phyloP scores from a whole-genome alignment of 2,113 vertebrate genomes.

The Canis aureus region DNA sequence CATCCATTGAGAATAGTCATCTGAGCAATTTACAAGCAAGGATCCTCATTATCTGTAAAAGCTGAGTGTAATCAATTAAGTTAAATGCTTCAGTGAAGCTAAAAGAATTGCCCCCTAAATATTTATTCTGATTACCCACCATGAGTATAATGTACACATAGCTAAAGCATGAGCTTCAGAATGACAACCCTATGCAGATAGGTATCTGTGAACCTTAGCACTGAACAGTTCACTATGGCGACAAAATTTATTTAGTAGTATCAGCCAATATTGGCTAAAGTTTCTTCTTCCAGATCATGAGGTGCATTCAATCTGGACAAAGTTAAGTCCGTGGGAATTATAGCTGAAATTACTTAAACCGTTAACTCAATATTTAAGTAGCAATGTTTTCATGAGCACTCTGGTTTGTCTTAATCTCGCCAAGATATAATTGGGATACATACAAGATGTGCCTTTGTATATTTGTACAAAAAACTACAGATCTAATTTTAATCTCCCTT shows the following conservation, averaged over 20 bases:
- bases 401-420: not conserved
- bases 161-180: not conserved
- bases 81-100: slow-evolving; percentile 69
- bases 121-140: slow-evolving; percentile 60
- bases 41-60: slow-evolving; percentile 64
- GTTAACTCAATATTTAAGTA: not conserved
- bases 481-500: not conserved
- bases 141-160: slow-evolving; percentile 13
- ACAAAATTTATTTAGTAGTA: not conserved
- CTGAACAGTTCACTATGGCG: not conserved
- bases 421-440: not conserved
- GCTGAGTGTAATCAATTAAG: slow-evolving; percentile 69
- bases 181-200: not conserved
- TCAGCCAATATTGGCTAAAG: not conserved
- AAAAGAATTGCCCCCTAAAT: slow-evolving; percentile 62
- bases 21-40: slow-evolving; percentile 55
- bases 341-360: not conserved
- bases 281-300: not conserved
- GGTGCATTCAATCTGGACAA: not conserved
- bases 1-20: slow-evolving; percentile 60
- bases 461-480: not conserved
- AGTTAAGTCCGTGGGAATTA: not conserved
- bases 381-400: not conserved
- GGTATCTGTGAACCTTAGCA: not conserved
- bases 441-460: not conserved